Base-by-base conservation (phyloP, 2,888 invertebrate genomes). In the Spodoptera exigua region DNA sequence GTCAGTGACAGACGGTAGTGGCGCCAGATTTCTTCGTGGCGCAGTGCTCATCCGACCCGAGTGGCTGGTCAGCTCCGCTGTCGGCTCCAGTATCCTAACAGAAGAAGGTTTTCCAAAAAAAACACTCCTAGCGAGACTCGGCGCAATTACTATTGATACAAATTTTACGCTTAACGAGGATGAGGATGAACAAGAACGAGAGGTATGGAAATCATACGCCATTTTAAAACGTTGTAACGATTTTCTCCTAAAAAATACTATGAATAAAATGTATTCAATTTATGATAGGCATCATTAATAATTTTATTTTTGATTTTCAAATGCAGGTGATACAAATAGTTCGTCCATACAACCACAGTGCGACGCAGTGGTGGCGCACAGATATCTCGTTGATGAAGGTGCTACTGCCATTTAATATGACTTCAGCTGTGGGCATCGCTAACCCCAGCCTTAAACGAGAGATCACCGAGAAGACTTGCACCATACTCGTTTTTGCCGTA, bases 121-220 rank as follows among this genome's bases (percentile, higher is more conserved):
- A 69, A 93, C 93, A 0, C 75, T 94, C 12, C 52, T 93, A 43
- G 94, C 93, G 0, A 85, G 93, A 64, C 69, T 84, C n/a, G 93
- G 94, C 3, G 89, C 92, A 10, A 61, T 88, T 21, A 61, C 66
- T 18, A 82, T 93, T 43, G 92, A 93, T 61, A 3, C 70, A 4
- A 88, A 87, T 27, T 86, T 92, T 41, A 88, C 87, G 1, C 70
- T 92, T 0, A 91, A 89, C 65, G 92, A 92, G 73, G 93, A 93
- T 52, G 93, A 94, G 56, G 87, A 89, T 57, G 93, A 94, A 61
- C 94, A 94, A 54, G 93, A 94, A 62, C 80, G 89, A 48, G 93
- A 94, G 88, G 94, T 93, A 73, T 66, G 0, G 36, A 1, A 37
- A 2, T 12, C 13, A 14, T 16, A 13, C 10, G 11, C n/a, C n/a